Evolutionary conservation across 2,113 vertebrate species (phyloP).

Genomic region (Xyrauchen texanus): DNA sequence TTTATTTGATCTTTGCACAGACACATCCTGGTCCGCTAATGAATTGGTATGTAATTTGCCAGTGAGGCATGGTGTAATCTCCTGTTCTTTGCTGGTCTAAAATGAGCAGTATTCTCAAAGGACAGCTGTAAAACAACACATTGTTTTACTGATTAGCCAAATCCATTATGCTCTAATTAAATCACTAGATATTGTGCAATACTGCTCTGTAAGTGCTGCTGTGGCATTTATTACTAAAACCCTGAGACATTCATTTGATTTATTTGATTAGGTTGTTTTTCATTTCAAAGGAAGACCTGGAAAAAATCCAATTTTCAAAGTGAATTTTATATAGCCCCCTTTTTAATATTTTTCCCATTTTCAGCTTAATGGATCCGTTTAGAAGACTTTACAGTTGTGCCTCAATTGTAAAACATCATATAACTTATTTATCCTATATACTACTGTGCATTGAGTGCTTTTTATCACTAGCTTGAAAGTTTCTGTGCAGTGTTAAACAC

Average conservation of each 20-base stretch:
- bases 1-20: conserved; percentile 64
- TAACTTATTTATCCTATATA: background rate
- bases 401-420: background rate
- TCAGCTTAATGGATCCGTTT: background rate
- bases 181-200: conserved; percentile 33
- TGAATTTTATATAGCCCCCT: background rate
- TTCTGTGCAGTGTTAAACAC: background rate
- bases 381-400: background rate
- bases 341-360: background rate
- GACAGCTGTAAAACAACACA: conserved; percentile 38
- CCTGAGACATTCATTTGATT: conserved; percentile 23
- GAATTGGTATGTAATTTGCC: conserved; percentile 57
- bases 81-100: conserved; percentile 17
- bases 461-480: conserved; percentile 4
- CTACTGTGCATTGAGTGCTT: background rate
- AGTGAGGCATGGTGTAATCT: conserved; percentile 22
- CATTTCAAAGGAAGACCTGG: background rate
- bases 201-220: conserved; percentile 1
- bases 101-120: conserved; percentile 32
- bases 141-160: conserved; percentile 28
- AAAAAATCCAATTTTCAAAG: background rate
- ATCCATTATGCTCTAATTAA: conserved; percentile 29
- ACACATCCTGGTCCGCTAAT: conserved; percentile 40
- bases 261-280: conserved; percentile 23
- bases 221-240: conserved; percentile 20